Percentiles rank a stretch among this genome's conserved stretches.
phyloP scores from a whole-genome alignment of 2,888 invertebrate species.

The Thereva unica region DNA sequence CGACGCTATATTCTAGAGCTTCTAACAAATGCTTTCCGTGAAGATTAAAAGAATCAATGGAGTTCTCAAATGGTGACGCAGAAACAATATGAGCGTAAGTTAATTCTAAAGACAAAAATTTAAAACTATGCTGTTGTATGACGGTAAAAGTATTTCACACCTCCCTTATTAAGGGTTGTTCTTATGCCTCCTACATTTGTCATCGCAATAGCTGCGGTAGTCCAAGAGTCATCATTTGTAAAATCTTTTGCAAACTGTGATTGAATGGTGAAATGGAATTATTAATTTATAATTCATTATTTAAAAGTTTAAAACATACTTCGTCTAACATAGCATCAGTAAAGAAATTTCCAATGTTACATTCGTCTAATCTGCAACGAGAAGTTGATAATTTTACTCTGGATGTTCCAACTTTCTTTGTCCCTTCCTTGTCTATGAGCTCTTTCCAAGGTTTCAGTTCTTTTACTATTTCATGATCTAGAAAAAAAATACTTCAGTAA shows the following conservation, averaged over 20 bases:
- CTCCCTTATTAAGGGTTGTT: conserved; percentile 67
- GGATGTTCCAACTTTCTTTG: conserved; percentile 63
- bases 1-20: conserved; percentile 65
- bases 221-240: conserved; percentile 63
- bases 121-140: not conserved
- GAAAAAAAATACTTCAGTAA: conserved; percentile 40
- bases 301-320: conserved; percentile 57
- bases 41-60: conserved; percentile 71
- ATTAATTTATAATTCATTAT: not conserved
- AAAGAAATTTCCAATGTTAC: conserved; percentile 74
- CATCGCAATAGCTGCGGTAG: conserved; percentile 68
- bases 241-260: conserved; percentile 52
- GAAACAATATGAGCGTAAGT: conserved; percentile 71
- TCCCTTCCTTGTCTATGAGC: conserved; percentile 62
- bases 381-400: conserved; percentile 63
- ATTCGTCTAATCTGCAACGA: conserved; percentile 66
- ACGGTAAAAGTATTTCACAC: conserved; percentile 52
- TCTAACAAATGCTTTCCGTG: conserved; percentile 67
- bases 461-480: conserved; percentile 65
- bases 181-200: conserved; percentile 73
- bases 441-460: conserved; percentile 66
- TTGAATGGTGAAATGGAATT: not conserved
- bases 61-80: conserved; percentile 77
- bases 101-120: conserved; percentile 61
- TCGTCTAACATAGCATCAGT: conserved; percentile 71